Evolutionary conservation across 2,888 invertebrate species (phyloP).

Genomic region (Scrobipalpa costella): DNA sequence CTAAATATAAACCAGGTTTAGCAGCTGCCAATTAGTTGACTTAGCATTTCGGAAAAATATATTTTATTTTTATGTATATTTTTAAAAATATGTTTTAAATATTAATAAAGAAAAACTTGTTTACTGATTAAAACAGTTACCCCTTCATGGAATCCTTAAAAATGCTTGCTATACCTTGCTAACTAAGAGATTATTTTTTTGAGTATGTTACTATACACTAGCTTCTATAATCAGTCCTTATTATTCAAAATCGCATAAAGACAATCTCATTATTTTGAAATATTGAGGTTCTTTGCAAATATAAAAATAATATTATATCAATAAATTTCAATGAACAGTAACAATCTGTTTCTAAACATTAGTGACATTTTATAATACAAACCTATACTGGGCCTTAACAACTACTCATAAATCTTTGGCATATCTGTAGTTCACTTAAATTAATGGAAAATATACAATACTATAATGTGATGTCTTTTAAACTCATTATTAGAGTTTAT

Average conservation of each 20-base stretch:
- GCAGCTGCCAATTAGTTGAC: constrained; percentile 7
- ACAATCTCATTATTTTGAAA: constrained; percentile 60
- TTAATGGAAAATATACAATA: constrained; percentile 54
- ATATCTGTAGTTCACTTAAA: constrained; percentile 61
- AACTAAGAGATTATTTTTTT: constrained; percentile 37
- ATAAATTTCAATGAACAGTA: constrained; percentile 60
- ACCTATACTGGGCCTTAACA: constrained; percentile 62
- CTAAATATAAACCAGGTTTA: neutral
- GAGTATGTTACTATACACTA: constrained; percentile 51
- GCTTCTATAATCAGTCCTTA: constrained; percentile 71
- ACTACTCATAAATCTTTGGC: constrained; percentile 77
- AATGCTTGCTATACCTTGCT: constrained; percentile 31
- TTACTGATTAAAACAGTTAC: neutral
- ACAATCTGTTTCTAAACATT: constrained; percentile 73
- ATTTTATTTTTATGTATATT: neutral
- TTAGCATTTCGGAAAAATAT: neutral
- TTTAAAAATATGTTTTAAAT: neutral
- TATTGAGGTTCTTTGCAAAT: constrained; percentile 68
- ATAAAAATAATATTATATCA: constrained; percentile 76
- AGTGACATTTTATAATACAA: constrained; percentile 68
- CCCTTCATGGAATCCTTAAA: neutral
- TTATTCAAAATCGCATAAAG: constrained; percentile 61
- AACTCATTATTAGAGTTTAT: constrained; percentile 41
- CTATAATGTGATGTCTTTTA: constrained; percentile 58
- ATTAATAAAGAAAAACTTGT: neutral